A percentile compares a stretch with the other conserved stretches of the same genome.
phyloP scores from a whole-genome alignment of 1,140 invertebrate genomes.

The Drosophila santomea region DNA sequence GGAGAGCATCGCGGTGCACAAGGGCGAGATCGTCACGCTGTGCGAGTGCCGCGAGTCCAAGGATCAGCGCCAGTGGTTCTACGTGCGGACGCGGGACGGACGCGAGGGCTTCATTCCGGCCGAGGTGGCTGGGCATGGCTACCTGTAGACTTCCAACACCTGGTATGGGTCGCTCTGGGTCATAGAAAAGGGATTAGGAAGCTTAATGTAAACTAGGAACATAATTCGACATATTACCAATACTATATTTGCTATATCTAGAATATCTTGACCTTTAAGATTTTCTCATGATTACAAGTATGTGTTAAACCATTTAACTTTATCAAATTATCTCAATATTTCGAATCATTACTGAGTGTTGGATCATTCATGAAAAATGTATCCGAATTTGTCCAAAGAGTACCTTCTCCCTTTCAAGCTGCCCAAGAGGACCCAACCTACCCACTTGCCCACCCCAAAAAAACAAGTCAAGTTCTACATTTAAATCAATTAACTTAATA shows the following conservation, averaged over 20 bases:
- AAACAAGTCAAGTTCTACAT: slow-evolving; percentile 46
- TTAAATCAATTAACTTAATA: slow-evolving; percentile 45
- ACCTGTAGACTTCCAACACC: slow-evolving; percentile 86
- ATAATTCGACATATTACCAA: background rate
- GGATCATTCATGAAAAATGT: background rate
- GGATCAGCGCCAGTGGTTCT: slow-evolving; percentile 89
- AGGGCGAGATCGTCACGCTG: slow-evolving; percentile 90
- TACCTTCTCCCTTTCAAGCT: background rate
- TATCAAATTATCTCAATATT: background rate
- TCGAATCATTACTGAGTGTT: background rate
- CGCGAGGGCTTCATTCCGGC: slow-evolving; percentile 91
- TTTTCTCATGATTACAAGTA: too few species aligned
- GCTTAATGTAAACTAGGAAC: background rate
- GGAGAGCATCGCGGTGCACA: slow-evolving; percentile 88
- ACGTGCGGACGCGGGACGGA: slow-evolving; percentile 89
- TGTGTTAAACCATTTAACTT: too few species aligned
- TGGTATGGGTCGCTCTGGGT: background rate
- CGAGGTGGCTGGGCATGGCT: slow-evolving; percentile 90
- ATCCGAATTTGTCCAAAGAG: background rate
- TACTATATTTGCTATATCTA: too few species aligned
- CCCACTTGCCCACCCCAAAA: background rate
- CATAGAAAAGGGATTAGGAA: background rate
- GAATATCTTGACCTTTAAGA: too few species aligned
- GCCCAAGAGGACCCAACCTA: slow-evolving; percentile 1
- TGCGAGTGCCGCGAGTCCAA: slow-evolving; percentile 86